A percentile compares a stretch with the other conserved stretches of the same genome.
These are phyloP conservation scores for Rotaria socialis DNA, from an alignment of 2,888 invertebrate genomes.

Conservation along the genomic window DNA sequence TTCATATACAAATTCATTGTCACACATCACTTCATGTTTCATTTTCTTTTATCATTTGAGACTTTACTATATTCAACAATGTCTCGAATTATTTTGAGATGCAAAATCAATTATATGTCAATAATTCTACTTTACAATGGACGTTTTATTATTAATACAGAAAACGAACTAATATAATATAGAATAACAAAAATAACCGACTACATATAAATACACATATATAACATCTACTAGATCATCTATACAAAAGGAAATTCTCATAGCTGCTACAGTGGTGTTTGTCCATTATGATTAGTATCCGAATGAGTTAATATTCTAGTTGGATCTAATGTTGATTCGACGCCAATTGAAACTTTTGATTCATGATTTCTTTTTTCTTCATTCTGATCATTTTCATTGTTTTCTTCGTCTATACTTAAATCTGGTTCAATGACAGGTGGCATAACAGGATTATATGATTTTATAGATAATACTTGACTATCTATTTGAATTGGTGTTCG, in stretches of 20 bases:
- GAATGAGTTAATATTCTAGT: background rate
- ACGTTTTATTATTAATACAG: background rate
- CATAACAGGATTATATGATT: background rate
- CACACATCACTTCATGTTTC: too few species aligned
- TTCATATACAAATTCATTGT: too few species aligned
- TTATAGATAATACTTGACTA: background rate
- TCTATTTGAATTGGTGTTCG: constrained; percentile 21
- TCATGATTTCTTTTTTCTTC: background rate
- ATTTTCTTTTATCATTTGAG: too few species aligned
- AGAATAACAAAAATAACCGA: background rate
- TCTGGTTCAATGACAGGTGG: background rate
- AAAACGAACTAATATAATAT: background rate
- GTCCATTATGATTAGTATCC: background rate
- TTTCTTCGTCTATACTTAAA: background rate
- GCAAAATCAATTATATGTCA: too few species aligned
- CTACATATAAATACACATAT: background rate
- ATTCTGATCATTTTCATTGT: background rate
- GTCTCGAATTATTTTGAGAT: too few species aligned
- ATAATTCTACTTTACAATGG: too few species aligned
- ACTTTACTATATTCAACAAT: too few species aligned
- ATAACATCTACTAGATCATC: background rate
- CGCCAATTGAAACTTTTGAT: background rate
- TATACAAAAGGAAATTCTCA: background rate
- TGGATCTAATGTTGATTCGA: constrained; percentile 1
- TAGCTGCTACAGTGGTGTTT: background rate